Base-by-base conservation (phyloP, 2,888 invertebrate genomes). In the Arctia plantaginis region DNA sequence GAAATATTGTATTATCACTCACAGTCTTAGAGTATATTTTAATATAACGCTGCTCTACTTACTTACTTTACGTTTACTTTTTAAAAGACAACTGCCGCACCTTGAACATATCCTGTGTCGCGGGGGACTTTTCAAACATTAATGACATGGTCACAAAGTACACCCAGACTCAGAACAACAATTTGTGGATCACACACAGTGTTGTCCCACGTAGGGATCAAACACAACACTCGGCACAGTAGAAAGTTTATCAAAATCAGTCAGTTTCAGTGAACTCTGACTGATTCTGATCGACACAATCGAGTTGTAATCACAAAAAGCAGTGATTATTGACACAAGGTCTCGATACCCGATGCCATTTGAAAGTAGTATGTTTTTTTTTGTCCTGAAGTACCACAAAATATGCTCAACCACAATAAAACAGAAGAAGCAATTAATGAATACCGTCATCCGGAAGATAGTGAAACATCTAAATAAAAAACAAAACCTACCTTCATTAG, bases 401-500 rank as follows among this genome's bases (percentile, higher is more conserved):
- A 12, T 20, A 64, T 30, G 64, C 0, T 1, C 35, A 18, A 23
- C 1, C 3, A 23, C 10, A 35, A 10, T 35, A 23, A 23, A 30
- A 44, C 6, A 68, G 33, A 47, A 67, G 23, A 71, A 65, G 15
- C 23, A 33, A 64, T 33, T n/a, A 62, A 12, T 70, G 30, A 64
- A 41, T 23, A 35, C 23, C 23, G 44, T 13, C 62, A 65, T 59
- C 41, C 44, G 15, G 23, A 72, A 72, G 30, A 44, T 51, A 59
- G 33, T 7, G 72, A 44, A 67, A 33, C 18, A 62, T 67, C 44
- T 62, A 39, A 74, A 77, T 47, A 75, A 82, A 77, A 82, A 75
- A 75, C 27, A 66, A 75, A 74, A 72, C 62, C 66, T 33, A 67
- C 74, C 44, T 77, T 80, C 69, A 78, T 82, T 82, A 78, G 69